phyloP scores from a whole-genome alignment of 2,797 vertebrate genomes.

The Clamator glandarius region DNA sequence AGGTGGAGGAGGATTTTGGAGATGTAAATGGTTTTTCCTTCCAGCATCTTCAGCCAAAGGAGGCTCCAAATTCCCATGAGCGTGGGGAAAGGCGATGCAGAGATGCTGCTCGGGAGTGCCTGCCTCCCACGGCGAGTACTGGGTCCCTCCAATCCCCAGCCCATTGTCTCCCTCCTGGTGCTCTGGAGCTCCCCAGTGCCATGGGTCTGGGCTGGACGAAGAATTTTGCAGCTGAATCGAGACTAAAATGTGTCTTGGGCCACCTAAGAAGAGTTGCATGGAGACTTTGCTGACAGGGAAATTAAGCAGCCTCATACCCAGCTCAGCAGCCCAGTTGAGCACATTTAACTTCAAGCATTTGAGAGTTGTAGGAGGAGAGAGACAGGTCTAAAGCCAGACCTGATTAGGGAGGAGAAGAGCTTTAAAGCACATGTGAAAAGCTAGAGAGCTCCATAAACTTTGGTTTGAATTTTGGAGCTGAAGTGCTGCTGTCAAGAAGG shows the following conservation, averaged over 20 bases:
- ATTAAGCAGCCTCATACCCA: not conserved
- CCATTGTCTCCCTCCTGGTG: too few species aligned
- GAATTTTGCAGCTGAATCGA: not conserved
- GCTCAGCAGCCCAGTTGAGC: not conserved
- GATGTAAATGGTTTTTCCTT: not conserved
- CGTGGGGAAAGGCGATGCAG: fast-evolving
- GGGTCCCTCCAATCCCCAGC: not conserved
- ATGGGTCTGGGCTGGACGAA: not conserved
- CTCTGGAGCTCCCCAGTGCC: not conserved
- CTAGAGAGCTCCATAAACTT: not conserved
- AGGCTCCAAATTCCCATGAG: not conserved
- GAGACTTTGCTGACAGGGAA: fast-evolving
- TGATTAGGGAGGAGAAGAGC: not conserved
- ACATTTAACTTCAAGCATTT: fast-evolving
- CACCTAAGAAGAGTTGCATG: fast-evolving
- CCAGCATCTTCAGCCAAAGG: not conserved
- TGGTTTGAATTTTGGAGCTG: not conserved
- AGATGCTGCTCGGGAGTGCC: not conserved
- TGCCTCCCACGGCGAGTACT: fast-evolving
- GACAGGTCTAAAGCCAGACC: not conserved
- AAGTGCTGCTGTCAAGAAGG: not conserved
- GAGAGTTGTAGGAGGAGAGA: not conserved
- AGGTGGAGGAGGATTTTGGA: not conserved
- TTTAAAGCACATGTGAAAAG: not conserved
- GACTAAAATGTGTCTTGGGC: not conserved